Evolutionary conservation across 2,888 invertebrate genomes (phyloP), one percentile per base, ranked within the genome.

Genomic region (Xylota segnis): DNA sequence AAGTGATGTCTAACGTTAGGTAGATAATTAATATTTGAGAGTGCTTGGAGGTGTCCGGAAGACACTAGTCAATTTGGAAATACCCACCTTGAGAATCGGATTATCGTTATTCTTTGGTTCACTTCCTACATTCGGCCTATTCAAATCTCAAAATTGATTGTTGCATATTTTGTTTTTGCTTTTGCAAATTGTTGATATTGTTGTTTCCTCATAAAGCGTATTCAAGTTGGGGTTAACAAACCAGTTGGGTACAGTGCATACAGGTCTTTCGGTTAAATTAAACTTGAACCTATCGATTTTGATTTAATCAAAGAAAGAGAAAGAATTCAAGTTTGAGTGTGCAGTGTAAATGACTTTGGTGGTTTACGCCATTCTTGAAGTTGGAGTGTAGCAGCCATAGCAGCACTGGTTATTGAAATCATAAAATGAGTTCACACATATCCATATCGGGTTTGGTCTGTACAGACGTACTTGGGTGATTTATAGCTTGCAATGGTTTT

Each of bases 1-100:
- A 34, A 45, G 75, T 58, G 12, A 58, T 52, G 52, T 40, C 50
- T 50, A 23, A 58, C 71, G 58, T 52, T 27, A 61, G 3, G 10
- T 59, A 68, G 5, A n/a, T 59, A 52, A 66, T 81, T 40, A 65
- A 59, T 72, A 58, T 45, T 59, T 74, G 43, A 37, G 16, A 65
- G 23, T 32, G 66, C 32, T 66, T 52, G 45, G 34, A 71, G 58
- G 40, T 16, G 54, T 66, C 43, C 77, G 83, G 83, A 77, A 83
- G 66, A 72, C 43, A 45, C 16, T 16, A 34, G 58, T 12, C 23
- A n/a, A 65, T 71, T 76, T 76, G 61, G 50, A 77, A 66, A 59
- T 52, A 16, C 7, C 16, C 9, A 72, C 83, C 83, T 83, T 83
- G 83, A 47, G 23, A 77, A 72, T 71, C 45, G 56, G 16, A 34